phyloP scores from a whole-genome alignment of 2,113 vertebrate species.

The Hepsetus odoe region DNA sequence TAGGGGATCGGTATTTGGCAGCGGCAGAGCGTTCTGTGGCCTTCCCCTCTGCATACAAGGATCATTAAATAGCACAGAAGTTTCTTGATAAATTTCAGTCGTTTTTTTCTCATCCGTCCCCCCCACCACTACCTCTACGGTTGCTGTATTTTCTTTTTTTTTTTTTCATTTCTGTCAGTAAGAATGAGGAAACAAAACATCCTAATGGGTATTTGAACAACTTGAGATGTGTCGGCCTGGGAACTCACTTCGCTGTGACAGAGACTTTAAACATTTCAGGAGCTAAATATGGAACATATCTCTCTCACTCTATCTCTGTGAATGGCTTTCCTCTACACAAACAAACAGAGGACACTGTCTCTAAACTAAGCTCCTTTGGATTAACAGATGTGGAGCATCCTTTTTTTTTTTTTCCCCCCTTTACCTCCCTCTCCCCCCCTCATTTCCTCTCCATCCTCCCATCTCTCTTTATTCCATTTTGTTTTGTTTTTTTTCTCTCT shows the following conservation, averaged over 20 bases:
- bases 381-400: constrained; percentile 62
- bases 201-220: constrained; percentile 82
- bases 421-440: constrained; percentile 7
- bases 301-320: constrained; percentile 57
- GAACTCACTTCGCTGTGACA: constrained; percentile 75
- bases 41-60: constrained; percentile 74
- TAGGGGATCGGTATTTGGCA: constrained; percentile 79
- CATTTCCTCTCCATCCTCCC: constrained; percentile 27
- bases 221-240: constrained; percentile 78
- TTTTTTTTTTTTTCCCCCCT: constrained; percentile 19
- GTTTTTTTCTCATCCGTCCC: constrained; percentile 60
- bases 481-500: constrained; percentile 44
- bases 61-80: constrained; percentile 73
- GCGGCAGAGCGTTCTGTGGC: constrained; percentile 75
- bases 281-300: constrained; percentile 68
- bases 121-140: constrained; percentile 47
- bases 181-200: constrained; percentile 76
- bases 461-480: constrained; percentile 37
- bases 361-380: constrained; percentile 61
- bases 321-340: constrained; percentile 57
- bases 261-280: constrained; percentile 70
- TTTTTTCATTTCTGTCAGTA: constrained; percentile 69
- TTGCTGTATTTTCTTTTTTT: constrained; percentile 40
- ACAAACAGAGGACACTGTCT: constrained; percentile 64
- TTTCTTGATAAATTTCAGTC: constrained; percentile 72